Conservation (phyloP, 2,113 vertebrate genomes). For the Calidris pygmaea region DNA sequence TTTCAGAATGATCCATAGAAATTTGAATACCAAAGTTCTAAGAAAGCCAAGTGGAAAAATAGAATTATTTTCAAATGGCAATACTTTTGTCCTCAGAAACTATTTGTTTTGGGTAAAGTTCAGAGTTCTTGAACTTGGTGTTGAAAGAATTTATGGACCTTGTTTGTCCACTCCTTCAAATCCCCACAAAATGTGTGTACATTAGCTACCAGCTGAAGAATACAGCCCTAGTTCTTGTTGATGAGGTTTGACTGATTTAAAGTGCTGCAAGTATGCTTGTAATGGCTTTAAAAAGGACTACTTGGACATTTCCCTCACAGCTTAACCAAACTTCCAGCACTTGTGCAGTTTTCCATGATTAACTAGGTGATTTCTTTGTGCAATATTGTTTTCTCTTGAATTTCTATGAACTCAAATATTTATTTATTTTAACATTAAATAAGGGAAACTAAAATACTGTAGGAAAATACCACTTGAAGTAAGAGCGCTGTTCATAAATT, state of each 20-base stretch:
- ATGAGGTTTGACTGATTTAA: not conserved
- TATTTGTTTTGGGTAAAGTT: not conserved
- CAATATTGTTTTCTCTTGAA: conserved; percentile 3
- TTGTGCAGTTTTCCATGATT: not conserved
- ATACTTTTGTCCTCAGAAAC: not conserved
- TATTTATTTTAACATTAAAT: conserved; percentile 48
- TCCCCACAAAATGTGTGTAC: not conserved
- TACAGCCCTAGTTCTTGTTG: not conserved
- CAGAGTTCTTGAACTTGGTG: not conserved
- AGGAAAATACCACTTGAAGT: conserved; percentile 20
- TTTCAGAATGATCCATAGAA: not conserved
- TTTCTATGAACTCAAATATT: conserved; percentile 25
- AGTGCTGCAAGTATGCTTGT: not conserved
- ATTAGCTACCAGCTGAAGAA: conserved; percentile 6
- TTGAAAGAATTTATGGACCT: conserved; percentile 18
- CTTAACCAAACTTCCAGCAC: not conserved
- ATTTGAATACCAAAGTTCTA: not conserved
- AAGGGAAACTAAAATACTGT: conserved; percentile 19
- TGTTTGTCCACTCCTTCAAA: not conserved
- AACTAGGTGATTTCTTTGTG: conserved; percentile 6
- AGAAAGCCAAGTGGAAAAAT: not conserved
- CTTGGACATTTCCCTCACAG: not conserved
- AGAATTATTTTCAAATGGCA: not conserved
- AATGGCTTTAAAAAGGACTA: not conserved
- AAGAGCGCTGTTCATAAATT: not conserved